Conservation (phyloP, 2,888 invertebrate species). For the Odontocolon sp. region DNA sequence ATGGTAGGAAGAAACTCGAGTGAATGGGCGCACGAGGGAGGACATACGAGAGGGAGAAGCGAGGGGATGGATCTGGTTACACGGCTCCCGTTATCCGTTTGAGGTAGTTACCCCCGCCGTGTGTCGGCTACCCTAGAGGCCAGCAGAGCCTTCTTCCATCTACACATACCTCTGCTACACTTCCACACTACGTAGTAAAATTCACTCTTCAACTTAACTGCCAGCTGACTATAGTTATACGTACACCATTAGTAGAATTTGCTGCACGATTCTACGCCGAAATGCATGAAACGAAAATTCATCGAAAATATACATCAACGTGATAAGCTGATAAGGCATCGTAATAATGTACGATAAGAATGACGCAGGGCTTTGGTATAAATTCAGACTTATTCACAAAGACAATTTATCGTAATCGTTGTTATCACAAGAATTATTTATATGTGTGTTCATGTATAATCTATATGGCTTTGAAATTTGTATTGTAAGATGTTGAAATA, state of each 20-base stretch:
- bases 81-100: constrained; percentile 71
- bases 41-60: constrained; percentile 7
- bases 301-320: background rate
- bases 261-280: background rate
- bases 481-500: no score
- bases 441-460: no score
- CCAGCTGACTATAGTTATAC: background rate
- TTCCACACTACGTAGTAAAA: background rate
- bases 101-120: constrained; percentile 65
- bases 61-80: constrained; percentile 68
- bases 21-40: background rate
- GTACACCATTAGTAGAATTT: background rate
- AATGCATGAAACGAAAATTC: background rate
- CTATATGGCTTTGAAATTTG: no score
- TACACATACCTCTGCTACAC: background rate
- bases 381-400: background rate
- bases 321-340: no score
- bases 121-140: background rate
- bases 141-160: background rate
- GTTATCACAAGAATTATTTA: no score
- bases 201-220: background rate
- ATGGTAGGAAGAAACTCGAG: background rate
- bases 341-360: background rate
- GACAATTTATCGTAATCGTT: background rate
- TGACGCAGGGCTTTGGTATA: background rate